Percentiles rank a stretch among this genome's conserved stretches.
These are phyloP conservation scores for Eristalis pertinax DNA, from an alignment of 2,888 invertebrate species.

Conservation along the genomic window DNA sequence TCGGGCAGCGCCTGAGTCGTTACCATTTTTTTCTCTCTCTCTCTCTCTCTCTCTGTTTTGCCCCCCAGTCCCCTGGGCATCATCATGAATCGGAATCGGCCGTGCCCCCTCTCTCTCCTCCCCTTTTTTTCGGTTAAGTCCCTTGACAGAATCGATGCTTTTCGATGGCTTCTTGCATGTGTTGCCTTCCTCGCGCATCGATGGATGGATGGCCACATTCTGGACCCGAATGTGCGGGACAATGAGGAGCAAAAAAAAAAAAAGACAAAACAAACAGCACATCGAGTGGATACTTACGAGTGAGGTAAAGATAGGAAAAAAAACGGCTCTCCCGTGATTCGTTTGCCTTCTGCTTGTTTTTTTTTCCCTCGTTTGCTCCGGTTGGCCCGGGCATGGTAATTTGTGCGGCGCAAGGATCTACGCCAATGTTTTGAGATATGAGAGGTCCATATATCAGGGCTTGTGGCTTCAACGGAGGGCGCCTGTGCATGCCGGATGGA, in stretches of 20 bases:
- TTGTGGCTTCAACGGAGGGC: conserved; percentile 5
- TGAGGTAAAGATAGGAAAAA: conserved; percentile 29
- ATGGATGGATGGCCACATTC: conserved; percentile 61
- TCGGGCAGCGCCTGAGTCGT: conserved; percentile 29
- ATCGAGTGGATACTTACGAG: conserved; percentile 1
- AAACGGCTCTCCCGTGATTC: conserved; percentile 46
- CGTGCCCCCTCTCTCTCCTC: background rate
- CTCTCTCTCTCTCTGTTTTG: background rate
- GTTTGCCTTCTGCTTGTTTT: background rate
- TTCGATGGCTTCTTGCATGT: conserved; percentile 61
- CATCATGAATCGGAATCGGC: conserved; percentile 60
- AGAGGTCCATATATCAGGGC: conserved; percentile 30
- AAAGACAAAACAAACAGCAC: no score
- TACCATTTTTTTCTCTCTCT: conserved; percentile 6
- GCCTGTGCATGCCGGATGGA: background rate
- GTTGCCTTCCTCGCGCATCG: conserved; percentile 34
- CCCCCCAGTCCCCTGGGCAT: conserved; percentile 56
- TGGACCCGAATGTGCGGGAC: conserved; percentile 28
- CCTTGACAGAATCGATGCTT: conserved; percentile 57
- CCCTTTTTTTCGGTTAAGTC: conserved; percentile 14
- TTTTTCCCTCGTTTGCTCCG: conserved; percentile 6
- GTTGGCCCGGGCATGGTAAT: background rate
- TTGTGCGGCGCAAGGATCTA: conserved; percentile 33
- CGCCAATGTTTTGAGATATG: conserved; percentile 49
- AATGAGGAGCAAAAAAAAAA: background rate